Percentiles rank a stretch among this genome's conserved stretches.
These are phyloP conservation scores for Listrodromus nycthemerus DNA, from an alignment of 2,888 invertebrate species.

Conservation along the genomic window DNA sequence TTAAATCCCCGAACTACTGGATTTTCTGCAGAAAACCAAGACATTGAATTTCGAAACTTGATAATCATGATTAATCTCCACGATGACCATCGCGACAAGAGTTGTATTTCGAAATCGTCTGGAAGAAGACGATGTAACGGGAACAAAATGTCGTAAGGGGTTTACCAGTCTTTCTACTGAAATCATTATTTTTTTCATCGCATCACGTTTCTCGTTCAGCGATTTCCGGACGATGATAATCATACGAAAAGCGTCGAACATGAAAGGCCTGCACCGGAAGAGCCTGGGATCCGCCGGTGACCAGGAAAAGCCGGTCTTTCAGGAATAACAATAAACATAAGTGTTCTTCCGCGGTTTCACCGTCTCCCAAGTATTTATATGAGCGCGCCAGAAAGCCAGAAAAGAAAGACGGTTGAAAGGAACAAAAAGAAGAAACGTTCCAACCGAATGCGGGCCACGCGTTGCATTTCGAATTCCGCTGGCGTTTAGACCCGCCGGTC, in stretches of 20 bases:
- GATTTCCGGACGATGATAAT: slow-evolving; percentile 4
- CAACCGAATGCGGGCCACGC: slow-evolving; percentile 60
- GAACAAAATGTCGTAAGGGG: slow-evolving; percentile 8
- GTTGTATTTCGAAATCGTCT: slow-evolving; percentile 53
- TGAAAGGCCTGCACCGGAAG: not conserved
- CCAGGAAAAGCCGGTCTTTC: slow-evolving; percentile 66
- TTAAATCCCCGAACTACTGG: not conserved
- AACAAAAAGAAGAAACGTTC: slow-evolving; percentile 42
- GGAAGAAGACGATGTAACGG: slow-evolving; percentile 33
- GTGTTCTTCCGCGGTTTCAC: slow-evolving; percentile 34
- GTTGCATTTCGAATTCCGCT: slow-evolving; percentile 76
- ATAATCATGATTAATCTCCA: not conserved
- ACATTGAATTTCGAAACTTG: slow-evolving; percentile 26
- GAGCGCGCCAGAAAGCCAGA: slow-evolving; percentile 7
- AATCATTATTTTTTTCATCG: slow-evolving; percentile 3
- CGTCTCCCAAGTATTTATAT: slow-evolving; percentile 18
- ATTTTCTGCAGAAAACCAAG: not conserved
- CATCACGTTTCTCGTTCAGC: slow-evolving; percentile 34
- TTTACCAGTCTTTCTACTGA: not conserved
- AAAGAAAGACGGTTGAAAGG: slow-evolving; percentile 25
- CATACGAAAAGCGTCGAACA: not conserved
- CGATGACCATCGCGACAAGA: slow-evolving; percentile 35
- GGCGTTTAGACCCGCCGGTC: slow-evolving; percentile 70
- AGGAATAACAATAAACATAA: slow-evolving; percentile 73
- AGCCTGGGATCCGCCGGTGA: slow-evolving; percentile 20